A percentile compares a stretch with the other conserved stretches of the same genome.
Conservation (phyloP, 2,888 invertebrate species). For the Molorchus minor region DNA sequence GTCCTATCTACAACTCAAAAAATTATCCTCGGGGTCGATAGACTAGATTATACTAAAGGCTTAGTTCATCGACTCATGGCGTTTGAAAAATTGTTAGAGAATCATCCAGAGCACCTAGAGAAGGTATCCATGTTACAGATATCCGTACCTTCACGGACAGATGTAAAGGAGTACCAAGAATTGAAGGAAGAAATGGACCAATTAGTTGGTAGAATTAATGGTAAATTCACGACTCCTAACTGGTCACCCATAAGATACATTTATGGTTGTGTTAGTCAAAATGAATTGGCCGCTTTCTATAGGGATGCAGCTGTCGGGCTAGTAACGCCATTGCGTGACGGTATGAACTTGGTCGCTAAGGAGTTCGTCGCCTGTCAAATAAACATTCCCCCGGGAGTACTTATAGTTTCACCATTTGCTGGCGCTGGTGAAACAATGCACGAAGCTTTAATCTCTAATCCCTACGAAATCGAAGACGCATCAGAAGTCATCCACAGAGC, state of each 20-base stretch:
- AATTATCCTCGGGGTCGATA: slow-evolving; percentile 87
- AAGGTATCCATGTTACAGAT: slow-evolving; percentile 86
- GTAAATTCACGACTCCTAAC: slow-evolving; percentile 87
- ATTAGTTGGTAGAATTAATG: slow-evolving; percentile 86
- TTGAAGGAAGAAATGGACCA: slow-evolving; percentile 92
- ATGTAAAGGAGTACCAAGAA: slow-evolving; percentile 90
- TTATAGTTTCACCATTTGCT: slow-evolving; percentile 90
- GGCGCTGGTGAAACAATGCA: slow-evolving; percentile 95
- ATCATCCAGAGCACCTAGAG: slow-evolving; percentile 86
- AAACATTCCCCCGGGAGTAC: slow-evolving; percentile 81
- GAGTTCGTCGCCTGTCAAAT: slow-evolving; percentile 94
- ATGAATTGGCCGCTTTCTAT: slow-evolving; percentile 86
- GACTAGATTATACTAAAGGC: slow-evolving; percentile 91
- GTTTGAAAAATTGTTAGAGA: slow-evolving; percentile 82
- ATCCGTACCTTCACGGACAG: slow-evolving; percentile 88
- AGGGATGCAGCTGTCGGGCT: slow-evolving; percentile 87
- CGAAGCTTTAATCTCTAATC: slow-evolving; percentile 89
- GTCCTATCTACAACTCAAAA: slow-evolving; percentile 78
- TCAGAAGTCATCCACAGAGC: slow-evolving; percentile 89
- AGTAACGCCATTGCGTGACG: slow-evolving; percentile 87
- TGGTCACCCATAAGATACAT: slow-evolving; percentile 92
- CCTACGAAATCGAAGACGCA: slow-evolving; percentile 87
- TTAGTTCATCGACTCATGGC: slow-evolving; percentile 80
- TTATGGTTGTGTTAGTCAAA: slow-evolving; percentile 87
- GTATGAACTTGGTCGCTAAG: slow-evolving; percentile 93